Base-by-base conservation (phyloP, 2,888 invertebrate genomes). In the Pristionchus mayeri region DNA sequence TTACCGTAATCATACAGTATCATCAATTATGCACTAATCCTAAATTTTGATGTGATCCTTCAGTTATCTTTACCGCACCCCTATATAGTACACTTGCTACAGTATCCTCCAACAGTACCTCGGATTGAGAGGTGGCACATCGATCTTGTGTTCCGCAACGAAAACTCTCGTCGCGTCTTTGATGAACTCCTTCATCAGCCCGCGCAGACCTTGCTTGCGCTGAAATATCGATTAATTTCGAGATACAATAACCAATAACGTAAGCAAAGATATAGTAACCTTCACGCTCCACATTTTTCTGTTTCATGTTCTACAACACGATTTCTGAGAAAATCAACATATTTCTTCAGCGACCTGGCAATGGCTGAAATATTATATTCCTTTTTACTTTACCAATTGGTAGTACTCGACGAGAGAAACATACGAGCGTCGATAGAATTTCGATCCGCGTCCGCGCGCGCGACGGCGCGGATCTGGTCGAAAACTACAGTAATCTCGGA, bases 141-240 rank as follows among this genome's bases (percentile, higher is more conserved):
- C 54, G 50, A 60, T 37, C 40, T 57, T 27, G 52, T 76, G 81
- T 48, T 34, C 54, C 76, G 48, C 89, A 1, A 88, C 89, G 86
- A 91, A 91, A 37, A 91, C 90, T 63, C 92, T 87, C n/a, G 90
- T 89, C 1, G 91, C 88, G 85, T 92, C 90, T 63, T 90, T 91
- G 88, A 92, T 91, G 87, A 92, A 90, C 30, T 92, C 89, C 13
- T 87, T 86, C 57, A 92, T 87, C 86, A 92, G 87, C 60, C 89
- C 89, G 34, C 92, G 89, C 16, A 89, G 86, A 83, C 89, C 90
- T 57, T 89, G 87, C 85, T 89, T 86, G 81, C 86, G 85, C 88
- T 89, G 80, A 30, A 63, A 30, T 16, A 63, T 30, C 63, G 30
- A 63, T 34, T 13, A 13, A 44, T 44, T 21, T 54, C 16, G 48